phyloP scores from a whole-genome alignment of 1,140 invertebrate genomes.

The Caerostris extrusa region DNA sequence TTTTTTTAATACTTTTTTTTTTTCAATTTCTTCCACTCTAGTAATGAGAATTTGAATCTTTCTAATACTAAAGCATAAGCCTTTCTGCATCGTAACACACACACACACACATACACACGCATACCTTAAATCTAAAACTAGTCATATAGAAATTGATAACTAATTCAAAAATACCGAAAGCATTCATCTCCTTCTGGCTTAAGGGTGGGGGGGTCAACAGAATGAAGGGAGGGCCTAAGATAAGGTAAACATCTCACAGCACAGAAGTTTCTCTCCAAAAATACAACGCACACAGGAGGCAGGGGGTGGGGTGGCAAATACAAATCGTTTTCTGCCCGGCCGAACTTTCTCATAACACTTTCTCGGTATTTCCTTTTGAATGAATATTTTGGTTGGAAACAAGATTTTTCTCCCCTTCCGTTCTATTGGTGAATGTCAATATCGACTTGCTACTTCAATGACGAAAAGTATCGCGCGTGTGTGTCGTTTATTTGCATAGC shows the following conservation, averaged over 20 bases:
- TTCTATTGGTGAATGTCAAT: slow-evolving; percentile 42
- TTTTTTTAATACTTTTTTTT: background rate
- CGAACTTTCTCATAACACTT: slow-evolving; percentile 51
- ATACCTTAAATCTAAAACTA: background rate
- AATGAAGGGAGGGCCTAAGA: background rate
- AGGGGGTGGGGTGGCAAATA: background rate
- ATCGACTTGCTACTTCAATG: slow-evolving; percentile 25
- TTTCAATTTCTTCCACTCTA: background rate
- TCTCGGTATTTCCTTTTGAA: slow-evolving; percentile 56
- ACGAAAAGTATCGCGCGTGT: background rate
- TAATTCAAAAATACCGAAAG: background rate
- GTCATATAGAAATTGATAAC: slow-evolving; percentile 16
- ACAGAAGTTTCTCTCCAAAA: slow-evolving; percentile 14
- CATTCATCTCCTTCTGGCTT: background rate
- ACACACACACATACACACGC: no score
- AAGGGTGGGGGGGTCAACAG: background rate
- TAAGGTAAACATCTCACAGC: slow-evolving; percentile 1
- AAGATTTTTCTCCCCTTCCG: slow-evolving; percentile 38
- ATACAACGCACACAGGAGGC: background rate
- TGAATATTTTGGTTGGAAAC: slow-evolving; percentile 36
- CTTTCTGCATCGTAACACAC: background rate
- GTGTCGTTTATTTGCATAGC: background rate
- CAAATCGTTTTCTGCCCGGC: slow-evolving; percentile 34
- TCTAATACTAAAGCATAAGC: no score
- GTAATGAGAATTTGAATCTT: slow-evolving; percentile 12